phyloP scores from a whole-genome alignment of 2,113 vertebrate species.

The Erythrocercus mccallii region DNA sequence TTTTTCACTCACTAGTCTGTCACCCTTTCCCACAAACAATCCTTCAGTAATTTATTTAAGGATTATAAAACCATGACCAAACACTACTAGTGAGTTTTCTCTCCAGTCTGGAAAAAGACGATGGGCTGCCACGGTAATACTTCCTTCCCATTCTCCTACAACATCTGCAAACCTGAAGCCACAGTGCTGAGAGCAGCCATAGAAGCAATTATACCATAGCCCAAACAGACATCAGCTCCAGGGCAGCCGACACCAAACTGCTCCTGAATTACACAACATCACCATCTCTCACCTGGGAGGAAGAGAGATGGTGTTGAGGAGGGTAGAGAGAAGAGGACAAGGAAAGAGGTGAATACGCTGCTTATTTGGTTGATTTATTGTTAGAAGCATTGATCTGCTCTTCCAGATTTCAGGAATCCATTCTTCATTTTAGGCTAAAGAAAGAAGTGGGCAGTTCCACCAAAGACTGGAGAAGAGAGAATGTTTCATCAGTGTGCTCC shows the following conservation, averaged over 20 bases:
- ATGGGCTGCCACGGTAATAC: neutral
- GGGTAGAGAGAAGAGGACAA: neutral
- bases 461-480: neutral
- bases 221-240: neutral
- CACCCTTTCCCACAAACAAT: neutral
- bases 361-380: neutral
- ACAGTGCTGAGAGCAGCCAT: neutral
- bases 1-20: neutral
- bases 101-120: neutral
- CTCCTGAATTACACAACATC: neutral
- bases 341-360: neutral
- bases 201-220: neutral
- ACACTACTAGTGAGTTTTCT: neutral
- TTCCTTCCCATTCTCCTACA: neutral
- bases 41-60: neutral
- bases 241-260: neutral
- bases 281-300: neutral
- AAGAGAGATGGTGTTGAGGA: neutral
- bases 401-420: neutral
- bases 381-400: neutral
- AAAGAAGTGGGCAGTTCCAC: neutral
- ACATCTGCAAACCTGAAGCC: neutral
- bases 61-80: neutral
- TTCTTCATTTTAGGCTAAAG: neutral
- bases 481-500: neutral